phyloP scores from a whole-genome alignment of 2,797 vertebrate genomes.

The Anabacerthia variegaticeps region DNA sequence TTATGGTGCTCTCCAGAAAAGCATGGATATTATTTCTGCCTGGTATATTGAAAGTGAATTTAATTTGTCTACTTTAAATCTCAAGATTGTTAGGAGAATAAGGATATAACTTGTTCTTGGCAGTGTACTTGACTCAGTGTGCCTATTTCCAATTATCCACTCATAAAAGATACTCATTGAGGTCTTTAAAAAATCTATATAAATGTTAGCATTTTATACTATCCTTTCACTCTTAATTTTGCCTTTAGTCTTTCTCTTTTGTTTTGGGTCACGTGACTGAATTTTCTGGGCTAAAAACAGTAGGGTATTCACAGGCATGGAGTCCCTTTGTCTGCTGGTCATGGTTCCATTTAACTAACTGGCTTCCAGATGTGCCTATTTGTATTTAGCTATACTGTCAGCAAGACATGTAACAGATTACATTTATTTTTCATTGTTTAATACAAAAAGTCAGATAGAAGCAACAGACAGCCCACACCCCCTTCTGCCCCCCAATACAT shows the following conservation, averaged over 20 bases:
- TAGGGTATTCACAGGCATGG: not conserved
- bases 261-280: not conserved
- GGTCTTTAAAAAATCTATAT: not conserved
- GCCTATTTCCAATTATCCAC: not conserved
- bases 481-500: accelerated
- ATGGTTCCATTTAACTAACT: not conserved
- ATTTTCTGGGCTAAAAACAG: not conserved
- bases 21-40: not conserved
- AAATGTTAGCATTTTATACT: not conserved
- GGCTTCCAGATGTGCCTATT: not conserved
- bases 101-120: not conserved
- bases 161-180: not conserved
- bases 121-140: not conserved
- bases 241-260: not conserved
- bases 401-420: not conserved
- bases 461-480: not conserved
- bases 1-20: not conserved
- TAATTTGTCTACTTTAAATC: not conserved
- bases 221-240: not conserved
- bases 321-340: not conserved
- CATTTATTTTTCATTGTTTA: not conserved
- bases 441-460: not conserved
- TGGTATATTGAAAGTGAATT: not conserved
- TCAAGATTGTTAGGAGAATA: not conserved
- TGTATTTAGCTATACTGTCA: not conserved